These are phyloP conservation scores for Pseudorhiza aurosa DNA, from an alignment of 30 jellyfish, hydroid and myxozoan genomes.

Conservation along the genomic window DNA sequence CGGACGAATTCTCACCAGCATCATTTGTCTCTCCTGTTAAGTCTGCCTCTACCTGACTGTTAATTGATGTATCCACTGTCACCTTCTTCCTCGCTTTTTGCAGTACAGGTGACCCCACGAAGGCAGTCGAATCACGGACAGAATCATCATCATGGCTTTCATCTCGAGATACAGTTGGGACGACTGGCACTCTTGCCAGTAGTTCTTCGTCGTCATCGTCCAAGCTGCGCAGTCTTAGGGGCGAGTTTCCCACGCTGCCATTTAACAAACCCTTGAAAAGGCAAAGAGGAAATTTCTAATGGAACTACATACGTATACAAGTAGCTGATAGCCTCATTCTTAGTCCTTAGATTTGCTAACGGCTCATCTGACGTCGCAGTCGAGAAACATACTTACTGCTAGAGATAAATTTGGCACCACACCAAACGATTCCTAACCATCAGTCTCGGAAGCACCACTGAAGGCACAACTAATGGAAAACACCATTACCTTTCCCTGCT, in stretches of 20 bases:
- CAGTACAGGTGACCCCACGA: conserved; percentile 27
- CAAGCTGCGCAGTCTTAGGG: conserved; percentile 55
- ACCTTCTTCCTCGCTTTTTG: conserved; percentile 22
- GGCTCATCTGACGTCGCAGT: too few relatives aligned
- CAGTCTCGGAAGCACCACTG: too few relatives aligned
- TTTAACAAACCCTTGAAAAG: not conserved
- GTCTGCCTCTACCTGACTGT: not conserved
- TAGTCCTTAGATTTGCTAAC: too few relatives aligned
- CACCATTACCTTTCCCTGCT: too few relatives aligned
- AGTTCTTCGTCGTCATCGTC: conserved; percentile 74
- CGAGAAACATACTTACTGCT: too few relatives aligned
- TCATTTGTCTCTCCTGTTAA: not conserved
- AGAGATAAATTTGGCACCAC: too few relatives aligned
- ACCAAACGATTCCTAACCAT: too few relatives aligned
- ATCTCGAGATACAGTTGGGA: conserved; percentile 14
- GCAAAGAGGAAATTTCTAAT: not conserved
- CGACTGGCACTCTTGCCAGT: conserved; percentile 74
- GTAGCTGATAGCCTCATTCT: too few relatives aligned
- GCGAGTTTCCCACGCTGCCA: conserved; percentile 45
- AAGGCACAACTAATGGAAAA: too few relatives aligned
- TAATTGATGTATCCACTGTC: conserved; percentile 6
- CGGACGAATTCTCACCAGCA: conserved; percentile 9
- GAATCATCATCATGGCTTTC: conserved; percentile 11
- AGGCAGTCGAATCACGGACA: not conserved
- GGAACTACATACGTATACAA: not conserved